phyloP scores from a whole-genome alignment of 2,113 vertebrate species.

The Indicator maculatus region DNA sequence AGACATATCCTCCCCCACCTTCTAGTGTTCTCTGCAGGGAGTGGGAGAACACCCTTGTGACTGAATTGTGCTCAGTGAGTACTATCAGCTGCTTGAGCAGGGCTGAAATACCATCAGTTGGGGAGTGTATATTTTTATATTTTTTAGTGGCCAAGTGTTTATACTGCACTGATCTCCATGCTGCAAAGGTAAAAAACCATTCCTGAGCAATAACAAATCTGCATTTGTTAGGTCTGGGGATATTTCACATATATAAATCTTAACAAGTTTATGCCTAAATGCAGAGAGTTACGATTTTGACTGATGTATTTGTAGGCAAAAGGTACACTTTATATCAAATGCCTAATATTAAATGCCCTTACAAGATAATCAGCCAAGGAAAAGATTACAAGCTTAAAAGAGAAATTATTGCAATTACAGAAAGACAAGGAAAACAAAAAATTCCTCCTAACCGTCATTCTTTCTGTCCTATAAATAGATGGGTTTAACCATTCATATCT shows the following conservation, averaged over 20 bases:
- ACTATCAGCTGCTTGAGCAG: not conserved
- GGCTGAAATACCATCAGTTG: not conserved
- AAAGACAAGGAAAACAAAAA: constrained; percentile 42
- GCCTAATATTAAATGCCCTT: constrained; percentile 20
- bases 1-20: not conserved
- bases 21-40: not conserved
- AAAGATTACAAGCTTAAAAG: constrained; percentile 32
- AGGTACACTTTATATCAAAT: constrained; percentile 10
- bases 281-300: not conserved
- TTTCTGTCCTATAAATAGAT: constrained; percentile 3
- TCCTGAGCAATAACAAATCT: not conserved
- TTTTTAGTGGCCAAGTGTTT: not conserved
- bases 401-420: constrained; percentile 20
- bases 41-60: not conserved
- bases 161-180: not conserved
- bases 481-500: constrained; percentile 22
- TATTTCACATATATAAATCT: not conserved
- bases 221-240: not conserved
- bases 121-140: not conserved
- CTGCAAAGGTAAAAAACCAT: not conserved
- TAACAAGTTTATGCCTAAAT: constrained; percentile 24
- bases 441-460: constrained; percentile 5
- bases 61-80: not conserved
- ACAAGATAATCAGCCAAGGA: constrained; percentile 21
- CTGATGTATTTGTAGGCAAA: not conserved